A percentile compares a stretch with the other conserved stretches of the same genome.
Conservation (phyloP, 2,113 vertebrate species). For the Oryzias woworae region DNA sequence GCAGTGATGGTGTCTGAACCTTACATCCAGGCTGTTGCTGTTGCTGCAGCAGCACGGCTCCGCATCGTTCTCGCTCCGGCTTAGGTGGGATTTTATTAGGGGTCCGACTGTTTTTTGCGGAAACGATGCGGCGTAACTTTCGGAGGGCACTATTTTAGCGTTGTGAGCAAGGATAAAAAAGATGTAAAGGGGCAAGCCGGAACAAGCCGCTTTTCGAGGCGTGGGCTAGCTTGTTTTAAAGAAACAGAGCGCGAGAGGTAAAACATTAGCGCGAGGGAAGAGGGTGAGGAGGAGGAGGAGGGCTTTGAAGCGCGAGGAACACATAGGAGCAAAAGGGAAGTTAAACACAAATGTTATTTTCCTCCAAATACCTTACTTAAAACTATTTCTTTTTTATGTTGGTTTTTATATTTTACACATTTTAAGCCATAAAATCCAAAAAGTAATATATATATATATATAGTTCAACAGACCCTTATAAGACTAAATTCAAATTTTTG, state of each 20-base stretch:
- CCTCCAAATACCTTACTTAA: too few relatives aligned
- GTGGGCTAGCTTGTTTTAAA: constrained; percentile 80
- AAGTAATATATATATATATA: too few relatives aligned
- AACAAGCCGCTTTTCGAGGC: constrained; percentile 86
- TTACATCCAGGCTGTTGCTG: constrained; percentile 24
- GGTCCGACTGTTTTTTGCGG: neutral
- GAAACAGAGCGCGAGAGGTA: constrained; percentile 60
- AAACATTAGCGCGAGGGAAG: neutral
- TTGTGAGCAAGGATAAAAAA: constrained; percentile 74
- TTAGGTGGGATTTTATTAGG: neutral
- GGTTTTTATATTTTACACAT: too few relatives aligned
- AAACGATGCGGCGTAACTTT: neutral
- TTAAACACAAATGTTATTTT: constrained; percentile 3
- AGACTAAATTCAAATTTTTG: too few relatives aligned
- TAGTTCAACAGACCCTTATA: too few relatives aligned
- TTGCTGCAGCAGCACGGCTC: constrained; percentile 14
- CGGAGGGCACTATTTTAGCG: constrained; percentile 71
- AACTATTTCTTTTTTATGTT: too few relatives aligned
- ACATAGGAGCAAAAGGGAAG: constrained; percentile 32
- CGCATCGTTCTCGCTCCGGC: constrained; percentile 5
- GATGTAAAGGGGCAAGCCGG: constrained; percentile 80
- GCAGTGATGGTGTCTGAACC: constrained; percentile 41
- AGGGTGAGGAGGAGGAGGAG: neutral
- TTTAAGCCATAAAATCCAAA: too few relatives aligned
- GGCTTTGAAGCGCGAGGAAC: constrained; percentile 35